These are phyloP conservation scores for Cetonia aurata DNA, from an alignment of 2,888 invertebrate genomes.

Conservation along the genomic window DNA sequence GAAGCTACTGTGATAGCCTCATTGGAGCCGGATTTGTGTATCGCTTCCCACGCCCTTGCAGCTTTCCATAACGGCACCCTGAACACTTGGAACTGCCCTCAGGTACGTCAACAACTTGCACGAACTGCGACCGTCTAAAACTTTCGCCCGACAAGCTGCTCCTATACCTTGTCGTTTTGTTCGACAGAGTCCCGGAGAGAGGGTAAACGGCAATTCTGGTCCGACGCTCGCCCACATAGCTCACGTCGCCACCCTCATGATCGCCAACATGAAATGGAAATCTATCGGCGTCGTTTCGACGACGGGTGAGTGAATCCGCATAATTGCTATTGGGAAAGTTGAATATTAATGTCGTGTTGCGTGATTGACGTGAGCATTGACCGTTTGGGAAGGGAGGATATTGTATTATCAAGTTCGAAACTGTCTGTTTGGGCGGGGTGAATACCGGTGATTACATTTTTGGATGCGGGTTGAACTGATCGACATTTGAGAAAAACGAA, in stretches of 20 bases:
- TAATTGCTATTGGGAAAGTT: neutral
- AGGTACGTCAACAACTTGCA: conserved; percentile 61
- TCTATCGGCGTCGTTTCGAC: conserved; percentile 68
- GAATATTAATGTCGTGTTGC: conserved; percentile 11
- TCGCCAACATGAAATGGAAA: conserved; percentile 70
- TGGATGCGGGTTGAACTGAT: too few relatives aligned
- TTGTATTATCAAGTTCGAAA: too few relatives aligned
- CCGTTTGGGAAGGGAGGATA: neutral
- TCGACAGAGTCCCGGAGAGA: conserved; percentile 36
- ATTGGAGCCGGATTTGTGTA: conserved; percentile 68
- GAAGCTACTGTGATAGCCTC: conserved; percentile 68
- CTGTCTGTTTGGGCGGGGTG: too few relatives aligned
- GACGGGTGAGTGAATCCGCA: conserved; percentile 65
- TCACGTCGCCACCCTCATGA: conserved; percentile 66
- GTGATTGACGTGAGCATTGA: conserved; percentile 13
- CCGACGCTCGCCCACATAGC: conserved; percentile 68
- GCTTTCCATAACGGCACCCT: conserved; percentile 68
- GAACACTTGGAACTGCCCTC: conserved; percentile 71
- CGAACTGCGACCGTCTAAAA: neutral
- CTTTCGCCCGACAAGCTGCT: conserved; percentile 16
- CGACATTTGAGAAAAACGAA: too few relatives aligned
- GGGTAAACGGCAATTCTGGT: conserved; percentile 56
- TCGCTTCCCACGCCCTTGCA: conserved; percentile 67
- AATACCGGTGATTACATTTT: too few relatives aligned
- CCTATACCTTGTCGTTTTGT: conserved; percentile 19